A percentile compares a stretch with the other conserved stretches of the same genome.
These are phyloP conservation scores for Drosophila peninsularis DNA, from an alignment of 2,888 invertebrate genomes.

Conservation along the genomic window DNA sequence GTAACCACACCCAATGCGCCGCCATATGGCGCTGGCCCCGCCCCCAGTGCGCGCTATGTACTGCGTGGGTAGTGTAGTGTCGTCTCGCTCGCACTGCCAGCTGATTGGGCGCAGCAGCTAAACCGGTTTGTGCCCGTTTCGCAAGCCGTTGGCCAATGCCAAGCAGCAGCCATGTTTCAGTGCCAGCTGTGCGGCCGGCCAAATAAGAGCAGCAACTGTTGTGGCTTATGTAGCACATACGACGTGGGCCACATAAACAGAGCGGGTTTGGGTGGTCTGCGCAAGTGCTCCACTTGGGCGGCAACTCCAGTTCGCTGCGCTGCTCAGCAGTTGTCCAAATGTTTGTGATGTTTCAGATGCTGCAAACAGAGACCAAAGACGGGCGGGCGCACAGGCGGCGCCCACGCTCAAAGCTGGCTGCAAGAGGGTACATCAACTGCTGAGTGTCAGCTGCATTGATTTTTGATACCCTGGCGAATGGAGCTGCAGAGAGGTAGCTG, in stretches of 20 bases:
- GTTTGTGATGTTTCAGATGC: constrained; percentile 63
- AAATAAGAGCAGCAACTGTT: constrained; percentile 32
- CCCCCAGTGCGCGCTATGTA: constrained; percentile 60
- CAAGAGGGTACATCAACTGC: constrained; percentile 62
- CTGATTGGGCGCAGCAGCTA: constrained; percentile 41
- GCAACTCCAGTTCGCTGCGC: constrained; percentile 43
- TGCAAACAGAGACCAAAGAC: constrained; percentile 24
- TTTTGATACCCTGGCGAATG: constrained; percentile 48
- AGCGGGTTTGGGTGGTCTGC: constrained; percentile 40
- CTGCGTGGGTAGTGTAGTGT: constrained; percentile 33
- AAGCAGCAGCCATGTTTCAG: constrained; percentile 44
- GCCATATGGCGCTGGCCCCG: constrained; percentile 42
- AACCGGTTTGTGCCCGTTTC: constrained; percentile 57
- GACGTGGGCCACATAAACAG: constrained; percentile 18
- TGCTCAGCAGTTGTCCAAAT: constrained; percentile 64
- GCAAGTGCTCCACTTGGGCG: constrained; percentile 51
- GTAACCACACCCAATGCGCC: constrained; percentile 64
- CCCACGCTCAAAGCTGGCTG: constrained; percentile 17
- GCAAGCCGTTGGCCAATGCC: constrained; percentile 57
- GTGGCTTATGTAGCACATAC: constrained; percentile 9
- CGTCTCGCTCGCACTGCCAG: constrained; percentile 53
- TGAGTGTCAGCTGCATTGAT: constrained; percentile 66
- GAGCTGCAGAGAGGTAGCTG: background rate
- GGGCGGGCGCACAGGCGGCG: background rate
- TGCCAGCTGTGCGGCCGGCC: constrained; percentile 33